These are phyloP conservation scores for Nudaria mundana DNA, from an alignment of 2,888 invertebrate genomes.

Conservation along the genomic window DNA sequence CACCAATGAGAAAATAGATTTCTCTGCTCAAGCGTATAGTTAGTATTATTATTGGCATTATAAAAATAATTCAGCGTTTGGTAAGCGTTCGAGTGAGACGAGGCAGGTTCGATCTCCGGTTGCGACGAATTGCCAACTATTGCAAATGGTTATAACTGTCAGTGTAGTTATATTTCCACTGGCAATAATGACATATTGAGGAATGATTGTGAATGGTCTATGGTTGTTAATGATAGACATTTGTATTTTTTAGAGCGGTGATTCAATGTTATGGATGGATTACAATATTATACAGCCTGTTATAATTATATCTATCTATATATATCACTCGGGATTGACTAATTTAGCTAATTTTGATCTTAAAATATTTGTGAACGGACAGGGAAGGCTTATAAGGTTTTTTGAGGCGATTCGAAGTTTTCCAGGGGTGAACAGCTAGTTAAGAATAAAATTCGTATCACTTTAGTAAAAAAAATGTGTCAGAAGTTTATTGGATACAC, in stretches of 20 bases:
- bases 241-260: background rate
- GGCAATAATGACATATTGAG: slow-evolving; percentile 9
- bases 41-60: slow-evolving; percentile 20
- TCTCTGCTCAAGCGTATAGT: slow-evolving; percentile 14
- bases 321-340: no score
- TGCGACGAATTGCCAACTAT: slow-evolving; percentile 28
- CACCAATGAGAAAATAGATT: slow-evolving; percentile 24
- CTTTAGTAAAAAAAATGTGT: no score
- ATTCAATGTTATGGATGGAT: no score
- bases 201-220: slow-evolving; percentile 4
- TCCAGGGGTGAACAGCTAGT: no score
- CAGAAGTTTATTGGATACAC: no score
- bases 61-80: slow-evolving; percentile 11
- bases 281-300: no score
- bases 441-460: no score
- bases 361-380: no score
- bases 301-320: no score
- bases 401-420: no score
- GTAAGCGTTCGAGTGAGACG: slow-evolving; percentile 9
- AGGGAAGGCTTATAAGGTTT: no score
- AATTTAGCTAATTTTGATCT: no score
- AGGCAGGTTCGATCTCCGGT: slow-evolving; percentile 17
- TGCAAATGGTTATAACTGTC: slow-evolving; percentile 35
- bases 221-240: background rate
- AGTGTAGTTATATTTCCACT: slow-evolving; percentile 8